Base-by-base conservation (phyloP, 2,797 vertebrate species). In the Enteromius mattozi region DNA sequence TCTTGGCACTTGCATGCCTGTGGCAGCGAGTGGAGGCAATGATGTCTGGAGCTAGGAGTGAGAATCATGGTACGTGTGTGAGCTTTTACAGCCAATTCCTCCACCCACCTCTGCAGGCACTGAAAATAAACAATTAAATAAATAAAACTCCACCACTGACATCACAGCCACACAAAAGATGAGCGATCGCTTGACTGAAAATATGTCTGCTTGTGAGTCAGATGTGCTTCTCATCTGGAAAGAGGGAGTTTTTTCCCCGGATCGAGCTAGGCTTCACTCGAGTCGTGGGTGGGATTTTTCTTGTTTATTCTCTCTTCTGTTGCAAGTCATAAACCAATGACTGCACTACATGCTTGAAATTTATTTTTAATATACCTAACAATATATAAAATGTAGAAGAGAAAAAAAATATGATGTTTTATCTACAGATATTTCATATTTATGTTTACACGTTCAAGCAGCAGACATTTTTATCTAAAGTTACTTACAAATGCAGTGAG, bases 51-150 rank as follows among this genome's bases (percentile, higher is more conserved):
- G 77, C 69, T 33, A 24, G 51, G 4, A 65, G 54, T 69, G 49
- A 79, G 47, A 83, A 83, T 74, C 54, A 51, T 6, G 4, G 49
- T 2, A n/a, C 7, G 37, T 78, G 49, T 51, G 27, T 74, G 56
- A 77, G 79, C 33, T 82, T 76, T 70, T 47, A 65, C 37, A 69
- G 49, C 40, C 72, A 68, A 51, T 69, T 59, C 24, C 3, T 78
- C 61, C 82, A 30, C 82, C 82, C 74, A 83, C 82, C 63, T 56
- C 63, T 69, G 37, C 63, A 59, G 33, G 19, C 12, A 3, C 82
- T 69, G 16, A 78, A 83, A 83, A 83, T 78, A 83, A 83, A 77
- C 74, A 69, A 69, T 69, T 6, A 83, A 78, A 69, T 83, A 56
- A 68, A 83, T 59, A 77, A 83, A 30, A 83, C 21, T 5, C 47